phyloP scores from a whole-genome alignment of 2,113 vertebrate species.

The Lagopus muta region DNA sequence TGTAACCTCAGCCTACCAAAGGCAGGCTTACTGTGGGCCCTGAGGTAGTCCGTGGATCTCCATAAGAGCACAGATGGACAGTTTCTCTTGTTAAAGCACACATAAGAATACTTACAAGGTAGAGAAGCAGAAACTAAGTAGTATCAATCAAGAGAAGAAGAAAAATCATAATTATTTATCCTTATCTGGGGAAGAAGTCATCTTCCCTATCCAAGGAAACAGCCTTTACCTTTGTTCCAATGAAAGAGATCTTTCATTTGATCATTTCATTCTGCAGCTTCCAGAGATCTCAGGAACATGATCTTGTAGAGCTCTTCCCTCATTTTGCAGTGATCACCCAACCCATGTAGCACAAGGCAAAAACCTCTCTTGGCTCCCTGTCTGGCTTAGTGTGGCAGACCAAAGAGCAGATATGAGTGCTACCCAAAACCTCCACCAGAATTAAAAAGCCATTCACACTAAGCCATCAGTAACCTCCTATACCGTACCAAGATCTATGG shows the following conservation, averaged over 20 bases:
- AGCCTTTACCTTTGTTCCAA: background rate
- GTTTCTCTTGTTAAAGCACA: background rate
- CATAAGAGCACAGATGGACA: too few relatives aligned
- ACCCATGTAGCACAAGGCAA: background rate
- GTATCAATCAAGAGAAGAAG: background rate
- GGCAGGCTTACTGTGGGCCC: background rate
- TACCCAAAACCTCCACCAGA: background rate
- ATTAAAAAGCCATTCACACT: background rate
- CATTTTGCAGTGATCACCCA: background rate
- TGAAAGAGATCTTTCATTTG: background rate
- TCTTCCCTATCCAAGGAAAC: background rate
- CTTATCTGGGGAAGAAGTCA: background rate
- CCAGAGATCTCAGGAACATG: background rate
- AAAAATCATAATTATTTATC: background rate
- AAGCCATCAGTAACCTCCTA: background rate
- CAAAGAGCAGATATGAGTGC: background rate
- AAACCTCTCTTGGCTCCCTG: background rate
- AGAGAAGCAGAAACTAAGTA: background rate
- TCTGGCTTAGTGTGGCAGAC: background rate
- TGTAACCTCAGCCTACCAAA: background rate
- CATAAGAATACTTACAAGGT: background rate
- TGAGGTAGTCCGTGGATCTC: background rate
- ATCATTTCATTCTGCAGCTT: background rate
- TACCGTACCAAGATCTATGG: background rate
- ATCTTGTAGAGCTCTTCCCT: background rate